These are phyloP conservation scores for Neodiprion fabricii DNA, from an alignment of 1,140 invertebrate genomes.

Conservation along the genomic window DNA sequence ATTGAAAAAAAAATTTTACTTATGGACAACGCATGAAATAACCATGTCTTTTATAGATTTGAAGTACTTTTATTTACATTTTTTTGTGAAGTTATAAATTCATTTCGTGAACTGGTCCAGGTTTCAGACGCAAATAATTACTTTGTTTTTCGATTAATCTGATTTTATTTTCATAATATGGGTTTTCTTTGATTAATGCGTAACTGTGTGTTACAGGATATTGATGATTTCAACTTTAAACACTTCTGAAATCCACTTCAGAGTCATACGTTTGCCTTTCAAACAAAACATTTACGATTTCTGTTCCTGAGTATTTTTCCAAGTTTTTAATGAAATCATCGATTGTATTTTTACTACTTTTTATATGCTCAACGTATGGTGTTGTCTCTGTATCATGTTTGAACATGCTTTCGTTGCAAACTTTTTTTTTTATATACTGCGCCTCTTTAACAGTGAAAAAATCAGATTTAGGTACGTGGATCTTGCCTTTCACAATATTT, in stretches of 20 bases:
- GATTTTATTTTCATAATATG: too few relatives aligned
- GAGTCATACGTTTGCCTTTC: neutral
- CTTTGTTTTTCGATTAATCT: too few relatives aligned
- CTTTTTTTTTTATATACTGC: neutral
- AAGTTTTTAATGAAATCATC: neutral
- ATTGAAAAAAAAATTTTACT: too few relatives aligned
- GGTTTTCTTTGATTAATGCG: too few relatives aligned
- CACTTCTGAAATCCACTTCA: neutral
- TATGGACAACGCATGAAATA: too few relatives aligned
- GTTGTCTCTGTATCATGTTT: neutral
- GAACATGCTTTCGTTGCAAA: neutral
- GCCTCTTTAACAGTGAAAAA: constrained; percentile 5
- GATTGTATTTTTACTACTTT: constrained; percentile 1
- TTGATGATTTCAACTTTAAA: neutral
- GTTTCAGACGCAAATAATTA: too few relatives aligned
- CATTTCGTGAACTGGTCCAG: too few relatives aligned
- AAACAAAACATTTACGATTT: neutral
- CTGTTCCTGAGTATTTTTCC: neutral
- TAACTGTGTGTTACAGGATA: too few relatives aligned
- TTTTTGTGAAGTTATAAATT: too few relatives aligned
- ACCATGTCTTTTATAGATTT: too few relatives aligned
- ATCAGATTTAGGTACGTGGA: neutral
- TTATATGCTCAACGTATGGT: neutral
- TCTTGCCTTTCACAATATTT: neutral
- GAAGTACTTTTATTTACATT: too few relatives aligned